Percentiles rank a stretch among this genome's conserved stretches.
phyloP scores from a whole-genome alignment of 2,113 vertebrate species.

The Ovis aries region ARS-UI_Ramb_v3.0 NC_056071.1:45636001-45636500 shows the following conservation, averaged over 20 bases:
- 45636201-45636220: neutral
- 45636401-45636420: neutral
- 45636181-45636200: neutral
- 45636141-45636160: neutral
- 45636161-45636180: neutral
- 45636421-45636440: neutral
- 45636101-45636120: neutral
- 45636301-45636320: neutral
- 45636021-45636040: neutral
- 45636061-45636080: neutral
- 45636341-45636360: neutral
- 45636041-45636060: neutral
- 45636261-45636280: neutral
- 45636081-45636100: neutral
- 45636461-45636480: neutral
- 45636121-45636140: neutral
- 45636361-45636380: neutral
- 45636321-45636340: neutral
- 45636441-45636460: neutral
- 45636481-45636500: neutral
- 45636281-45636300: neutral
- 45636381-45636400: neutral
- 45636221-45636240: neutral
- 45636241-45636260: neutral
- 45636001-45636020: neutral